A percentile compares a stretch with the other conserved stretches of the same genome.
phyloP scores from a whole-genome alignment of 2,797 vertebrate species.

The Pangasius mekongensis region DNA sequence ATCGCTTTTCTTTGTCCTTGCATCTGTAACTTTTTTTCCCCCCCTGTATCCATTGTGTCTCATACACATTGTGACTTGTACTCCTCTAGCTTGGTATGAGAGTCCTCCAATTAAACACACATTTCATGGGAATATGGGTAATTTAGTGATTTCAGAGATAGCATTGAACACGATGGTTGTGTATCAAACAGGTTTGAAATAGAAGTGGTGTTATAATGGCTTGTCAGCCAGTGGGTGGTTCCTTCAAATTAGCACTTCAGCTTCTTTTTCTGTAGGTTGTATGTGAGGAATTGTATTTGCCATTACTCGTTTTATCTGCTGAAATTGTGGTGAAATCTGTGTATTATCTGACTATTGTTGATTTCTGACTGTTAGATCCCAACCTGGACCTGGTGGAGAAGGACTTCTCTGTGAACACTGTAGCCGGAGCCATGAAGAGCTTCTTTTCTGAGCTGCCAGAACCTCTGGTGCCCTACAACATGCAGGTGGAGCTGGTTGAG shows the following conservation, averaged over 20 bases:
- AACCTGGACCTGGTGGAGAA: slow-evolving; percentile 90
- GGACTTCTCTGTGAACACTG: slow-evolving; percentile 91
- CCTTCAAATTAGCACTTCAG: neutral
- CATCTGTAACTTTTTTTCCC: neutral
- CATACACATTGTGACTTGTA: neutral
- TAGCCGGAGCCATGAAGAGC: slow-evolving; percentile 94
- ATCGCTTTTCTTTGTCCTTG: slow-evolving; percentile 21
- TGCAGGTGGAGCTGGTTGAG: slow-evolving; percentile 91
- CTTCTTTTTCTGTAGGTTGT: slow-evolving; percentile 5
- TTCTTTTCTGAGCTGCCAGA: slow-evolving; percentile 94
- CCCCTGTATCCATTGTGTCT: neutral
- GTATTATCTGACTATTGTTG: neutral
- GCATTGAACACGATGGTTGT: neutral
- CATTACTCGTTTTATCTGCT: neutral
- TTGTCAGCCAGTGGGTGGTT: neutral
- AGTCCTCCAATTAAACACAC: slow-evolving; percentile 36
- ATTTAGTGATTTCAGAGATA: slow-evolving; percentile 24
- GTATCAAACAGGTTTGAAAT: slow-evolving; percentile 1
- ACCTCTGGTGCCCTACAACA: slow-evolving; percentile 88
- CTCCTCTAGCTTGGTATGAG: neutral
- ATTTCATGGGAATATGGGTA: slow-evolving; percentile 24
- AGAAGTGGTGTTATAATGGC: slow-evolving; percentile 1
- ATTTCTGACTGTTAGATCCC: slow-evolving; percentile 71
- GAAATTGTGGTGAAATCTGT: neutral
- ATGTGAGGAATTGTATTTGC: neutral